Evolutionary conservation across 2,113 vertebrate species (phyloP).

Genomic region (Hippoglossus stenolepis): DNA sequence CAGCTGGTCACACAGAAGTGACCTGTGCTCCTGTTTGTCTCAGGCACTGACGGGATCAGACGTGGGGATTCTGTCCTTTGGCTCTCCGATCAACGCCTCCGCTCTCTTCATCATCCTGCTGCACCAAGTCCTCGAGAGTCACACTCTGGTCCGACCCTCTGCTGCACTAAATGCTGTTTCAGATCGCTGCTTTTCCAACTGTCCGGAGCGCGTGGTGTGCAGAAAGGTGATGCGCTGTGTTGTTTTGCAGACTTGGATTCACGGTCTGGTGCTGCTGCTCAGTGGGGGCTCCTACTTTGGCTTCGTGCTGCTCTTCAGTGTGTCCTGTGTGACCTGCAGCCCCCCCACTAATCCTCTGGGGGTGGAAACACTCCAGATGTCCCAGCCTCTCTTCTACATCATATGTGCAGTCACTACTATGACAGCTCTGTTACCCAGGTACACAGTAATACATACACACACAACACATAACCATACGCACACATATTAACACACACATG

Average conservation of each 20-base stretch:
- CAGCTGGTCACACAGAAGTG: neutral
- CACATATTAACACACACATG: neutral
- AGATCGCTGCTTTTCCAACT: neutral
- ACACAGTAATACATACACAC: neutral
- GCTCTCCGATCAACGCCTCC: constrained; percentile 90
- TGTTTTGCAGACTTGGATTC: constrained; percentile 89
- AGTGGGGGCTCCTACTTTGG: constrained; percentile 86
- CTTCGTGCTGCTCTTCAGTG: constrained; percentile 85
- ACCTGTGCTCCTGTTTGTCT: neutral
- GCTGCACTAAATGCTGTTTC: neutral
- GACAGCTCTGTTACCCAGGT: constrained; percentile 91
- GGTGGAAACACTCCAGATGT: constrained; percentile 86
- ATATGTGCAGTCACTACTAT: constrained; percentile 85
- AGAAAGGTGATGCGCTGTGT: constrained; percentile 12
- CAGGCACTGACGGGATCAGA: constrained; percentile 88
- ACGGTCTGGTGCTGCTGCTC: constrained; percentile 77
- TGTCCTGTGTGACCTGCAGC: constrained; percentile 85
- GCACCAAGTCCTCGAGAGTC: constrained; percentile 93
- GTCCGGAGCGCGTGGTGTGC: neutral
- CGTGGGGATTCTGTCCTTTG: constrained; percentile 88
- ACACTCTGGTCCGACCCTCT: constrained; percentile 87
- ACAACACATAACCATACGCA: too few species aligned
- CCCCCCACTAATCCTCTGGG: constrained; percentile 87
- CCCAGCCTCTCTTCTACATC: constrained; percentile 87
- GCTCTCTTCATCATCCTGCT: constrained; percentile 90